A percentile compares a stretch with the other conserved stretches of the same genome.
phyloP scores from a whole-genome alignment of 1,140 invertebrate species.

The Diorhabda elongata region DNA sequence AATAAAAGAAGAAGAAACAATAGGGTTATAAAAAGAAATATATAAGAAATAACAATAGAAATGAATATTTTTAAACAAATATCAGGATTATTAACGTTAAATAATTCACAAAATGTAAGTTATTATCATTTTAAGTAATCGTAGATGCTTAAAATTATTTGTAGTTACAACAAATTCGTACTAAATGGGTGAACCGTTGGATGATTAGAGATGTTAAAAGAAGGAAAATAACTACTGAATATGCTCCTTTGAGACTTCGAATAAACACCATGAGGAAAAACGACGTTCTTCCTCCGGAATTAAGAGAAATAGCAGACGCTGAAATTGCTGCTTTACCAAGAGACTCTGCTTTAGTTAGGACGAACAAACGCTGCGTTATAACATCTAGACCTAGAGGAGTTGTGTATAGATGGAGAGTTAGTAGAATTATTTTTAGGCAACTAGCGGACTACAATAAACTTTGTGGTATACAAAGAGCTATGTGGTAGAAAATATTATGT shows the following conservation, averaged over 20 bases:
- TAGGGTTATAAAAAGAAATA: too few relatives aligned
- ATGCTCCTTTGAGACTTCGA: slow-evolving; percentile 66
- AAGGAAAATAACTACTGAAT: slow-evolving; percentile 65
- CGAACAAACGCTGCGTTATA: slow-evolving; percentile 71
- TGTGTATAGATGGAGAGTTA: slow-evolving; percentile 73
- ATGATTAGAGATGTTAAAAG: slow-evolving; percentile 82
- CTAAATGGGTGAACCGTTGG: slow-evolving; percentile 68
- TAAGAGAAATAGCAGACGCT: slow-evolving; percentile 68
- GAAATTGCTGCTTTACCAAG: slow-evolving; percentile 73
- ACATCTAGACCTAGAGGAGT: slow-evolving; percentile 72
- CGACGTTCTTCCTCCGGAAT: slow-evolving; percentile 72
- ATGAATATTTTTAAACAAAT: background rate
- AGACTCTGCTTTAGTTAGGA: slow-evolving; percentile 61
- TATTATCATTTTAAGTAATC: background rate
- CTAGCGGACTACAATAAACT: slow-evolving; percentile 89
- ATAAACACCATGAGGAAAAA: slow-evolving; percentile 76
- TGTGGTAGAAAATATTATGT: slow-evolving; percentile 60
- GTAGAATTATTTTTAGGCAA: slow-evolving; percentile 82
- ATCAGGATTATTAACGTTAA: background rate
- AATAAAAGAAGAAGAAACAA: too few relatives aligned
- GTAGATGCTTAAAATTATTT: slow-evolving; percentile 15
- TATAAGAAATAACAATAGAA: background rate
- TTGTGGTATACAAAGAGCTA: slow-evolving; percentile 79
- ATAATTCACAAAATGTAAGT: background rate
- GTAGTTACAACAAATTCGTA: slow-evolving; percentile 63